Conservation (phyloP, 2,797 vertebrate species). For the Trematomus bernacchii region DNA sequence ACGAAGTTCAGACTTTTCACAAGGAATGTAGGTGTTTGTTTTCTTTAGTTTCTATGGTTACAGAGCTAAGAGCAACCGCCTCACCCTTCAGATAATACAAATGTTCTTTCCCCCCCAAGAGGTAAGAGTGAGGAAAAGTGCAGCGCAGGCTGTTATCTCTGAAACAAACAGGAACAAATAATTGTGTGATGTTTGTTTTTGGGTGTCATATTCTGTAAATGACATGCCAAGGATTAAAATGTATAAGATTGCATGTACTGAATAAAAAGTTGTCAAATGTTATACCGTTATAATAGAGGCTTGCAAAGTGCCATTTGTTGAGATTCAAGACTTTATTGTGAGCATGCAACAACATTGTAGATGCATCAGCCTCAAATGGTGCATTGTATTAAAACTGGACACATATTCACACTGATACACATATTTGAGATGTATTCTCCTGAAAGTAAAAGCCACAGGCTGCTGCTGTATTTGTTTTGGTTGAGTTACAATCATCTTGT, state of each 20-base stretch:
- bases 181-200: too few species aligned
- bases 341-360: too few species aligned
- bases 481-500: conserved; percentile 41
- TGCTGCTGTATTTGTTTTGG: conserved; percentile 54
- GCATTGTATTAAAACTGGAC: too few species aligned
- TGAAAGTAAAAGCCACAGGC: conserved; percentile 44
- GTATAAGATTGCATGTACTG: neutral
- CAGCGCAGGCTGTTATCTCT: too few species aligned
- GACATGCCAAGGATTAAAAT: neutral
- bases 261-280: neutral
- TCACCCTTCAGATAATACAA: neutral
- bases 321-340: too few species aligned
- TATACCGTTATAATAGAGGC: neutral
- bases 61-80: neutral
- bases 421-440: conserved; percentile 20
- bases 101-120: too few species aligned
- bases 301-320: neutral
- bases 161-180: too few species aligned
- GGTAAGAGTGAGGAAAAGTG: too few species aligned
- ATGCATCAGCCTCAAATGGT: too few species aligned
- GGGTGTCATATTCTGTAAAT: too few species aligned
- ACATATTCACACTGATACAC: too few species aligned
- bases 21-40: neutral
- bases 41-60: neutral
- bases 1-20: neutral